Evolutionary conservation across 2,797 vertebrate genomes (phyloP).

Genomic region (Martes flavigula): DNA sequence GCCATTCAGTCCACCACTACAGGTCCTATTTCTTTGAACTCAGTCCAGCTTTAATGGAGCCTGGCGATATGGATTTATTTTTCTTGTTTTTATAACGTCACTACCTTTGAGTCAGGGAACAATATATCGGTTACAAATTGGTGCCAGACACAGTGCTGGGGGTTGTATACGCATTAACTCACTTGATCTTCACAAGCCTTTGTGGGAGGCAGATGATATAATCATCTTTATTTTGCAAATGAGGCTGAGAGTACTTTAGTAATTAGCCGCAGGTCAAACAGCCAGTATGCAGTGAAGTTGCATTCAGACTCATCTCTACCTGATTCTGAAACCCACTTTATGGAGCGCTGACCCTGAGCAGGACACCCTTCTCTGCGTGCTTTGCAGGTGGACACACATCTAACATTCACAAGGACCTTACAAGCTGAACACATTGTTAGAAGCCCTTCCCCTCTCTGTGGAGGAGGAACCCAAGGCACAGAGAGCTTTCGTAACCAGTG

Average conservation of each 20-base stretch:
- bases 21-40: neutral
- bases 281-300: neutral
- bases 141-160: neutral
- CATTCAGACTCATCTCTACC: neutral
- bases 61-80: neutral
- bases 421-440: neutral
- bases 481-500: neutral
- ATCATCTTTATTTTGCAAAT: neutral
- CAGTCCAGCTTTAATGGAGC: neutral
- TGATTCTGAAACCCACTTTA: constrained; percentile 3
- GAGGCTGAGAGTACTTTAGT: neutral
- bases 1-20: neutral
- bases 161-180: neutral
- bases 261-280: neutral
- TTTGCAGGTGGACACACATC: constrained; percentile 25
- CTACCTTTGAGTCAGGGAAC: neutral
- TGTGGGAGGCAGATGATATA: neutral
- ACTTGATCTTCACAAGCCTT: neutral
- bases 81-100: neutral
- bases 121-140: neutral
- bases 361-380: neutral
- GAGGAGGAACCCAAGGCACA: neutral
- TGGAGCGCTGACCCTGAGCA: neutral
- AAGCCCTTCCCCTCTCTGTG: neutral
- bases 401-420: neutral